phyloP scores from a whole-genome alignment of 2,797 vertebrate genomes.

The Neosilurus hyrtlii region DNA sequence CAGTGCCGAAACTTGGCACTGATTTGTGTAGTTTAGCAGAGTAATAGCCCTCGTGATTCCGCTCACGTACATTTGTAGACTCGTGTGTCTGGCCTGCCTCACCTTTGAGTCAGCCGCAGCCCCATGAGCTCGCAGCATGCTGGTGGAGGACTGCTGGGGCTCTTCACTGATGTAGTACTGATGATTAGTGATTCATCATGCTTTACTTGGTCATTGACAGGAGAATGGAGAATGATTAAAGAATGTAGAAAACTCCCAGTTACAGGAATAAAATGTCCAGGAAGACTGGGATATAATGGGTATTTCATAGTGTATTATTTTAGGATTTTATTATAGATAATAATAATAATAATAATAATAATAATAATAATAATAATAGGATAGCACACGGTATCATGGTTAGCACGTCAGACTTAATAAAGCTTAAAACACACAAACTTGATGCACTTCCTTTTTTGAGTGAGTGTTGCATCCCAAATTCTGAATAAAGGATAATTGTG shows the following conservation, averaged over 20 bases:
- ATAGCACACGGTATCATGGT: no score
- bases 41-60: conserved; percentile 1
- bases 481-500: not conserved
- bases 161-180: conserved; percentile 14
- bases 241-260: not conserved
- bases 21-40: not conserved
- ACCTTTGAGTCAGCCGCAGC: conserved; percentile 20
- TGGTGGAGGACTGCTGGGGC: conserved; percentile 14
- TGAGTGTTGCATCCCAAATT: not conserved
- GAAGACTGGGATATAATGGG: not conserved
- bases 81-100: conserved; percentile 2
- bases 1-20: not conserved
- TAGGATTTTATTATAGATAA: not conserved
- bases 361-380: not conserved
- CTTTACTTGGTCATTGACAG: not conserved
- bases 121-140: conserved; percentile 8
- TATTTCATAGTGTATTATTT: not conserved
- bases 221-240: not conserved
- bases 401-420: not conserved
- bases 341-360: not conserved
- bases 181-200: conserved; percentile 33
- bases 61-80: conserved; percentile 11
- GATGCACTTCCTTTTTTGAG: not conserved
- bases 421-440: not conserved
- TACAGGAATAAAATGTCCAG: not conserved